These are phyloP conservation scores for Bimastos eiseni DNA, from an alignment of 2,888 invertebrate species.

Conservation along the genomic window DNA sequence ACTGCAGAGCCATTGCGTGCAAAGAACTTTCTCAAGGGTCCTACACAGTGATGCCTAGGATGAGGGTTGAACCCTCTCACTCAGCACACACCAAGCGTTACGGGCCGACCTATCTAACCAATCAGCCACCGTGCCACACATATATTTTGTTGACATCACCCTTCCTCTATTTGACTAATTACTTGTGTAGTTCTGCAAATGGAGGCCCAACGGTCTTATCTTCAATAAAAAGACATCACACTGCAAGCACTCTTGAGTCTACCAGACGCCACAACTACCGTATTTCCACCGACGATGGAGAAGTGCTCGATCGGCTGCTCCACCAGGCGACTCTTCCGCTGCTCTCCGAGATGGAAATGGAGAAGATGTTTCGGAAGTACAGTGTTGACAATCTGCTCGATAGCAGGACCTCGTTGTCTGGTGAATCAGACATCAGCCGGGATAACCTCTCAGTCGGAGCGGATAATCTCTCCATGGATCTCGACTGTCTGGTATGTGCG, in stretches of 20 bases:
- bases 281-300: conserved; percentile 4
- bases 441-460: not conserved
- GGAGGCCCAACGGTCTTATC: not conserved
- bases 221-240: not conserved
- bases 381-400: conserved; percentile 19
- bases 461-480: not conserved
- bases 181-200: not conserved
- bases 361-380: conserved; percentile 2
- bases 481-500: not conserved
- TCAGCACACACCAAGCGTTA: too few relatives aligned
- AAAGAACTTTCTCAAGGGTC: too few relatives aligned
- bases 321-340: conserved; percentile 15
- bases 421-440: not conserved
- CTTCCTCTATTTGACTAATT: not conserved
- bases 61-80: too few relatives aligned
- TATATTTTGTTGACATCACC: too few relatives aligned
- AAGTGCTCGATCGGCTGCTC: not conserved
- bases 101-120: too few relatives aligned
- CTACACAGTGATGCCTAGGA: too few relatives aligned
- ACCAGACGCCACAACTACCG: not conserved
- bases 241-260: not conserved
- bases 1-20: too few relatives aligned
- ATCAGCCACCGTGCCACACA: too few relatives aligned
- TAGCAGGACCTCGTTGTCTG: not conserved
- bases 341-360: not conserved